These are phyloP conservation scores for Dryobotodes eremita DNA, from an alignment of 2,888 invertebrate genomes.

Conservation along the genomic window DNA sequence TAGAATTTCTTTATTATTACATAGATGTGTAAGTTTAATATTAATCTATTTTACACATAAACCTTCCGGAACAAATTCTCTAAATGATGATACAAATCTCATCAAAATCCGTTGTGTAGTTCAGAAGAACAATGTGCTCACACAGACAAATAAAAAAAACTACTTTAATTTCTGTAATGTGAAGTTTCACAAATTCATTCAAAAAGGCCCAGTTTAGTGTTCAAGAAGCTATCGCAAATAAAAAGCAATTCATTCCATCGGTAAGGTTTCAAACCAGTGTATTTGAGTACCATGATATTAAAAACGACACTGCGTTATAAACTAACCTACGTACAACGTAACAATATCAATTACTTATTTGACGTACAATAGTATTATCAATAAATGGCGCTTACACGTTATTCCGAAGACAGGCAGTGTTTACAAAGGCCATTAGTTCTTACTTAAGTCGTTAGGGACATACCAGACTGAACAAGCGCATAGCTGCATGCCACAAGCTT, in stretches of 20 bases:
- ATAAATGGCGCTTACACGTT: conserved; percentile 64
- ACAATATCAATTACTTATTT: conserved; percentile 63
- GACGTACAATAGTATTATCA: conserved; percentile 47
- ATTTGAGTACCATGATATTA: conserved; percentile 69
- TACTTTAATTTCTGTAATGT: no score
- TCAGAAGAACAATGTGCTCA: no score
- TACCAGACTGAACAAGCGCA: conserved; percentile 1
- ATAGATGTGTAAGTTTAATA: no score
- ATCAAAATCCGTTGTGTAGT: no score
- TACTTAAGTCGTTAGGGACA: conserved; percentile 30
- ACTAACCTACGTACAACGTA: conserved; percentile 67
- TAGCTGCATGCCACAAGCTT: background rate
- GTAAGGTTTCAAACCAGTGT: conserved; percentile 73
- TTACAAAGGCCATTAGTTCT: conserved; percentile 55
- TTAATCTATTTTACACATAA: no score
- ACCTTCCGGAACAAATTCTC: background rate
- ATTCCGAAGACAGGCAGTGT: conserved; percentile 47
- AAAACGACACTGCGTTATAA: conserved; percentile 63
- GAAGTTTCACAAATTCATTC: no score
- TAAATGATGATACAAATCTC: no score
- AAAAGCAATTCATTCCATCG: conserved; percentile 41
- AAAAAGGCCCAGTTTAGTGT: no score
- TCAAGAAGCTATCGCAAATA: conserved; percentile 14
- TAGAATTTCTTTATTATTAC: background rate
- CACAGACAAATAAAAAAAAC: no score